Conservation (phyloP, 2,888 invertebrate genomes). For the Ariolimax columbianus region DNA sequence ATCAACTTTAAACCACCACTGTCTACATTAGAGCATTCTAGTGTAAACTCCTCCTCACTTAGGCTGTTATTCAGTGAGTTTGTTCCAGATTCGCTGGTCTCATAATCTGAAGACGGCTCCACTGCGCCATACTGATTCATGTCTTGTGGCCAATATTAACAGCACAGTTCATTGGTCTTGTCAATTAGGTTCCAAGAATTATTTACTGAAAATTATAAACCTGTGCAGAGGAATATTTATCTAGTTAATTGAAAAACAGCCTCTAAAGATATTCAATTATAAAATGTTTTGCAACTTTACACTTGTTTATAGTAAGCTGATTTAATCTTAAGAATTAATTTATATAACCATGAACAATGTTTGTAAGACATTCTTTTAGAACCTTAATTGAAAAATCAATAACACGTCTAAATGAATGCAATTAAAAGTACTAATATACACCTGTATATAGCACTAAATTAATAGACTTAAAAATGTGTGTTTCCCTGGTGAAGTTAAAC, state of each 20-base stretch:
- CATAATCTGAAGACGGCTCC: constrained; percentile 39
- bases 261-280: neutral
- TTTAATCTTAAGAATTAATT: too few species aligned
- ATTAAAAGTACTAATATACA: too few species aligned
- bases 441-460: too few species aligned
- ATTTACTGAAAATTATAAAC: neutral
- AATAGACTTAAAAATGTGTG: too few species aligned
- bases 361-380: too few species aligned
- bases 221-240: neutral
- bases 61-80: constrained; percentile 44
- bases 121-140: constrained; percentile 43
- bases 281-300: neutral
- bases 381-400: too few species aligned
- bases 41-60: constrained; percentile 41
- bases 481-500: too few species aligned
- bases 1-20: constrained; percentile 46
- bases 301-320: neutral
- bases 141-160: neutral
- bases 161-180: constrained; percentile 3
- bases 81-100: constrained; percentile 34
- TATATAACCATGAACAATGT: too few species aligned
- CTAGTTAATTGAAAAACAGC: neutral
- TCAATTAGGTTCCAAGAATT: neutral
- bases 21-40: constrained; percentile 30
- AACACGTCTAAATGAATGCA: too few species aligned